A percentile compares a stretch with the other conserved stretches of the same genome.
These are phyloP conservation scores for Diplodus puntazzo DNA, from an alignment of 2,797 vertebrate genomes.

Conservation along the genomic window DNA sequence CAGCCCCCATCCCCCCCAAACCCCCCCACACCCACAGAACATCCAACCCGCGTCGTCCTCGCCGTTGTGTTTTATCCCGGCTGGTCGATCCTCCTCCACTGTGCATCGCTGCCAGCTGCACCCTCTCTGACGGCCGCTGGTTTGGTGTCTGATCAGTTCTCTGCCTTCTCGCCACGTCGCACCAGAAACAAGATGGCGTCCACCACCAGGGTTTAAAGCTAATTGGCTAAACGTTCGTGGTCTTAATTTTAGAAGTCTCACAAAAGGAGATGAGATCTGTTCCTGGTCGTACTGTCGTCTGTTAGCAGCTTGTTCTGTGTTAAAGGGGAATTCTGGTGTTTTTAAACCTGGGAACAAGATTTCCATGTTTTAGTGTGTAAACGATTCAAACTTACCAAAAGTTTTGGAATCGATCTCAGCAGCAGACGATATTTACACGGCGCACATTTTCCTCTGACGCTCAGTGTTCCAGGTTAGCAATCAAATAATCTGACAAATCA, in stretches of 20 bases:
- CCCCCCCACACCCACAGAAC: neutral
- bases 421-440: too few relatives aligned
- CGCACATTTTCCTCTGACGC: too few relatives aligned
- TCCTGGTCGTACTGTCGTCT: neutral
- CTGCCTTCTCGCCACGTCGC: neutral
- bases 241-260: neutral
- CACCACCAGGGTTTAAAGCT: neutral
- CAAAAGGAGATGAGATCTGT: neutral
- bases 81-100: neutral
- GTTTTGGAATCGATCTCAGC: too few relatives aligned
- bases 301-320: neutral
- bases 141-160: neutral
- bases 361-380: too few relatives aligned
- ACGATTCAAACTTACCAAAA: too few relatives aligned
- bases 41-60: neutral
- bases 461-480: too few relatives aligned
- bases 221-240: slow-evolving; percentile 1
- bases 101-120: slow-evolving; percentile 3
- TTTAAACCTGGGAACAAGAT: too few relatives aligned
- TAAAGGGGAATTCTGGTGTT: too few relatives aligned
- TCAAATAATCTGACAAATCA: too few relatives aligned
- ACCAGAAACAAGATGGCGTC: neutral
- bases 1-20: neutral
- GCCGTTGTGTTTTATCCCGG: slow-evolving; percentile 2
- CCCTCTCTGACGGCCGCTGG: neutral